phyloP scores from a whole-genome alignment of 2,888 invertebrate genomes.

The Anthophora plumipes region DNA sequence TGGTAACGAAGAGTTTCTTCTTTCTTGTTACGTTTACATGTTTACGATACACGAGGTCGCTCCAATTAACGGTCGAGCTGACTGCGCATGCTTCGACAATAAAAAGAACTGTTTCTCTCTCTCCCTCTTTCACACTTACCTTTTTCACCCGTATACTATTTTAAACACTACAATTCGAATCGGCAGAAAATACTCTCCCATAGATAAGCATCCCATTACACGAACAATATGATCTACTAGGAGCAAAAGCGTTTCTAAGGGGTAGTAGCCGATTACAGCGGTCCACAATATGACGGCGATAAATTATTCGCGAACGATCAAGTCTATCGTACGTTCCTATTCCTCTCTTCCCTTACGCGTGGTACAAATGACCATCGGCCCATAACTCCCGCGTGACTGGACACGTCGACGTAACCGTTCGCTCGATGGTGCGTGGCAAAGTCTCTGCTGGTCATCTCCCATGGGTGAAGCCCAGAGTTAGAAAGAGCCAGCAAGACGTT shows the following conservation, averaged over 20 bases:
- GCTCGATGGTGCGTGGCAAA: conserved; percentile 65
- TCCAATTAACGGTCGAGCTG: too few species aligned
- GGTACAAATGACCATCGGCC: conserved; percentile 66
- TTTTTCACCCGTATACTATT: too few species aligned
- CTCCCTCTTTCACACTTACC: too few species aligned
- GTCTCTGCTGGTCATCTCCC: conserved; percentile 68
- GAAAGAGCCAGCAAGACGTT: conserved; percentile 57
- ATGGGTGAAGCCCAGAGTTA: conserved; percentile 54
- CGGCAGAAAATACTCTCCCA: too few species aligned
- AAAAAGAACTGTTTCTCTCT: too few species aligned
- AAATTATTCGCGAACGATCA: conserved; percentile 58
- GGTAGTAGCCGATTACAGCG: conserved; percentile 11
- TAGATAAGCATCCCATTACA: conserved; percentile 2
- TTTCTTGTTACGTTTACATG: too few species aligned
- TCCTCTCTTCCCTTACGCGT: conserved; percentile 2
- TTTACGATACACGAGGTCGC: too few species aligned
- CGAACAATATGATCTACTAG: conserved; percentile 29
- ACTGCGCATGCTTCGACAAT: too few species aligned
- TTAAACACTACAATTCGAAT: too few species aligned
- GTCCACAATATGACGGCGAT: conserved; percentile 18
- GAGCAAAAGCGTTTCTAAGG: conserved; percentile 14
- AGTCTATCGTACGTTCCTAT: conserved; percentile 15
- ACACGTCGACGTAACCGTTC: conserved; percentile 61
- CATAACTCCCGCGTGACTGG: conserved; percentile 67
- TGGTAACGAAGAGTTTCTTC: too few species aligned